phyloP scores from a whole-genome alignment of 2,113 vertebrate genomes.

The Lagopus muta region DNA sequence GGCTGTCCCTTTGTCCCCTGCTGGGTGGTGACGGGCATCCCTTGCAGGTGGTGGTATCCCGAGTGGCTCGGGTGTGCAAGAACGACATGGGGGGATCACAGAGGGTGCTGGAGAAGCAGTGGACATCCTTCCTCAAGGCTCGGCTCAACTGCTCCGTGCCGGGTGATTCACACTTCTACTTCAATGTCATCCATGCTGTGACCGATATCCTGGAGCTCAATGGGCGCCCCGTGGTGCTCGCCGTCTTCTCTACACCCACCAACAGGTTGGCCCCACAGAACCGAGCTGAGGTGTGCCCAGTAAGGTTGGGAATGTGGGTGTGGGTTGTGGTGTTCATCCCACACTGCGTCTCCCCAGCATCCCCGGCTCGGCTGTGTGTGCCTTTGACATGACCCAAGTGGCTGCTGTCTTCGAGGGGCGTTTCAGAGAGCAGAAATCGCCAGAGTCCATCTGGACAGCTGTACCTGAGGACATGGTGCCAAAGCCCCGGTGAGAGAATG shows the following conservation, averaged over 20 bases:
- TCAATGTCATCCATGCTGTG: slow-evolving; percentile 95
- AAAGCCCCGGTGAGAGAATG: slow-evolving; percentile 85
- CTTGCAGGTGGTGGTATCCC: slow-evolving; percentile 90
- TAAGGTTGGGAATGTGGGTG: background rate
- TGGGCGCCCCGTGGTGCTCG: slow-evolving; percentile 89
- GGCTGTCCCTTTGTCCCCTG: too few relatives aligned
- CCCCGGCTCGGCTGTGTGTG: slow-evolving; percentile 93
- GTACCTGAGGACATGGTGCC: slow-evolving; percentile 94
- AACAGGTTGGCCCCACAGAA: slow-evolving; percentile 86
- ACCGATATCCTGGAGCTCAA: slow-evolving; percentile 90
- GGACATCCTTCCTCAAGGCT: slow-evolving; percentile 97
- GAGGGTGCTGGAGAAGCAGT: slow-evolving; percentile 95
- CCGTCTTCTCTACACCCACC: slow-evolving; percentile 91
- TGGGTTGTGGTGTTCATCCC: background rate
- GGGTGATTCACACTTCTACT: slow-evolving; percentile 96
- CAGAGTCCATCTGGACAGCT: slow-evolving; percentile 94
- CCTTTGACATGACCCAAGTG: slow-evolving; percentile 95
- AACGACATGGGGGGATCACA: slow-evolving; percentile 92
- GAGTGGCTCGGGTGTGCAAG: slow-evolving; percentile 94
- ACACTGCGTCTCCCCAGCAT: slow-evolving; percentile 75
- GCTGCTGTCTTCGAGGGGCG: slow-evolving; percentile 90
- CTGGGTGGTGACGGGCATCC: too few relatives aligned
- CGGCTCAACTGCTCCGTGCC: slow-evolving; percentile 96
- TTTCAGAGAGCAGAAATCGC: slow-evolving; percentile 95
- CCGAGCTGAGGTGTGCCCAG: background rate